Conservation (phyloP, 2,113 vertebrate species). For the Engraulis encrasicolus region DNA sequence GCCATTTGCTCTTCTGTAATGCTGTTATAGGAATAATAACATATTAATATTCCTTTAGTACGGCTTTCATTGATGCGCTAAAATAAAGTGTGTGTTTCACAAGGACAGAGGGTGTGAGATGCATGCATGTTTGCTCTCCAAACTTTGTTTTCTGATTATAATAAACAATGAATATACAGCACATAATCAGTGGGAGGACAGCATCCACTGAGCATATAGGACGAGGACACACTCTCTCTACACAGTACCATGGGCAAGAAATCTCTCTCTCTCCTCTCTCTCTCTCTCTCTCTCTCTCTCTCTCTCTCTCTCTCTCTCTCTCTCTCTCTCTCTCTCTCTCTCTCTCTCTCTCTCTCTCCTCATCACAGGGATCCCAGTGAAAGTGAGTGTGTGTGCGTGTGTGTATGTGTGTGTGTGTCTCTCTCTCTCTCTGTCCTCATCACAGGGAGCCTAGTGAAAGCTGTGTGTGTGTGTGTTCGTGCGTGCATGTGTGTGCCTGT, state of each 20-base stretch:
- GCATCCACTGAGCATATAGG: background rate
- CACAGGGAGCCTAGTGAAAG: slow-evolving; percentile 22
- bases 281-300: too few species aligned
- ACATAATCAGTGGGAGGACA: background rate
- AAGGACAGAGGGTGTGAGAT: background rate
- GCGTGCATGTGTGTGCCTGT: too few species aligned
- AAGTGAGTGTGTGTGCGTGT: too few species aligned
- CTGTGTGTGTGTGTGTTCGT: slow-evolving; percentile 44
- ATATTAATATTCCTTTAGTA: background rate
- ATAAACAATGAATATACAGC: background rate
- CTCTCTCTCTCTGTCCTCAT: background rate
- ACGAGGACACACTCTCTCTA: background rate
- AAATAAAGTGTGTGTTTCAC: background rate
- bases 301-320: too few species aligned
- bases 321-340: too few species aligned
- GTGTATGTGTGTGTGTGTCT: too few species aligned
- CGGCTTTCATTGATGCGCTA: background rate
- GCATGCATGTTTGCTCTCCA: background rate
- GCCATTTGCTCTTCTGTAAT: background rate
- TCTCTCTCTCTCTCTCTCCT: too few species aligned
- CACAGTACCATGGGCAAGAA: too few species aligned
- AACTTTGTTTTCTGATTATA: background rate
- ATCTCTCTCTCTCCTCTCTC: background rate
- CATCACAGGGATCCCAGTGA: too few species aligned
- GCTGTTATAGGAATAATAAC: background rate